phyloP scores from a whole-genome alignment of 2,888 invertebrate genomes.

The Poecilus cupreus region DNA sequence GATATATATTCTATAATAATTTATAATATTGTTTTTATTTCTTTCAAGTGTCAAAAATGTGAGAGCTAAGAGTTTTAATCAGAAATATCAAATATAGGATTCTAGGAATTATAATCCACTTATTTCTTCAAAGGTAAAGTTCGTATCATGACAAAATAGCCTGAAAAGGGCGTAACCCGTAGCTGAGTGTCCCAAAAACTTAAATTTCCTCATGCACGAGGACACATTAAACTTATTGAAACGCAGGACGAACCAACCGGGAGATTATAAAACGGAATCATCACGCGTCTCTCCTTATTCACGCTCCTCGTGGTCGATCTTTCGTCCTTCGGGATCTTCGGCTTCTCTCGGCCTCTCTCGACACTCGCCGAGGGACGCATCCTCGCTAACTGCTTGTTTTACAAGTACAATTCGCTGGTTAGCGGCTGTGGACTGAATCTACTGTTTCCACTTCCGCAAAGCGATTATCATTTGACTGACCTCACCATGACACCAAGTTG shows the following conservation, averaged over 20 bases:
- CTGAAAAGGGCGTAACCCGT: too few species aligned
- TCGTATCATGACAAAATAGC: too few species aligned
- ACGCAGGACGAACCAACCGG: not conserved
- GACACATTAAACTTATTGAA: conserved; percentile 40
- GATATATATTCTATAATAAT: too few species aligned
- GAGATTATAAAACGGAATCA: conserved; percentile 37
- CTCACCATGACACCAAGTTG: conserved; percentile 23
- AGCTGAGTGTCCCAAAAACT: too few species aligned
- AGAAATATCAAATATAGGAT: too few species aligned
- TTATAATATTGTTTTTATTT: too few species aligned
- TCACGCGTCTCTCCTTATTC: conserved; percentile 23
- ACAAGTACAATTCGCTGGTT: conserved; percentile 47
- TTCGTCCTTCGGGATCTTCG: not conserved
- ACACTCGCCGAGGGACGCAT: conserved; percentile 5
- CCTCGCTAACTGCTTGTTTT: conserved; percentile 36
- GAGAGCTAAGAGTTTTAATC: too few species aligned
- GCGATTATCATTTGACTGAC: conserved; percentile 53
- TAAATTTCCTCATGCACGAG: not conserved
- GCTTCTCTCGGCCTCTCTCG: not conserved
- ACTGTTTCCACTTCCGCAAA: conserved; percentile 31
- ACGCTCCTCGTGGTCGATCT: not conserved
- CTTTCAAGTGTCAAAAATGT: too few species aligned
- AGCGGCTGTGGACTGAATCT: conserved; percentile 6
- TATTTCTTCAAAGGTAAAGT: too few species aligned
- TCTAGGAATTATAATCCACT: too few species aligned